phyloP scores from a whole-genome alignment of 2,888 invertebrate genomes.

The Ypsolopha sequella region DNA sequence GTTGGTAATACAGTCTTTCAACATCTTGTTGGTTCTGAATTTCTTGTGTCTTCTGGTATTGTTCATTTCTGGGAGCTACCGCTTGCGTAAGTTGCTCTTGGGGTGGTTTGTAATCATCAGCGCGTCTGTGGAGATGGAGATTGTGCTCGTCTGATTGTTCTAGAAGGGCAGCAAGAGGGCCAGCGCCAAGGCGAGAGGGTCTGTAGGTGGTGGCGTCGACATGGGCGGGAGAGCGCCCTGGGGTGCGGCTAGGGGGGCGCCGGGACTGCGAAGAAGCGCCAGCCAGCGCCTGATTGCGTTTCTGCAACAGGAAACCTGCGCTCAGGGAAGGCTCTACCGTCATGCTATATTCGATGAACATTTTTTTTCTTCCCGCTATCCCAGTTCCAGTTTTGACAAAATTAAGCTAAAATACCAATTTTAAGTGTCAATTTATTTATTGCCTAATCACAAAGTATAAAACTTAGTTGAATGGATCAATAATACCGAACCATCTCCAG shows the following conservation, averaged over 20 bases:
- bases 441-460: too few species aligned
- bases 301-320: constrained; percentile 64
- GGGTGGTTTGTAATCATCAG: constrained; percentile 26
- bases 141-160: constrained; percentile 26
- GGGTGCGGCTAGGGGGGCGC: constrained; percentile 18
- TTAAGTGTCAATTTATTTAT: too few species aligned
- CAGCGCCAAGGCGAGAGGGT: constrained; percentile 35
- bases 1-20: not conserved
- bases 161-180: constrained; percentile 26
- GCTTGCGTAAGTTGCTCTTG: not conserved
- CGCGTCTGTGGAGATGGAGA: constrained; percentile 37
- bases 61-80: not conserved
- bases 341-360: too few species aligned
- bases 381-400: too few species aligned
- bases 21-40: not conserved
- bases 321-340: constrained; percentile 27
- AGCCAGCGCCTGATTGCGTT: constrained; percentile 57
- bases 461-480: too few species aligned
- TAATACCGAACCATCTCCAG: too few species aligned
- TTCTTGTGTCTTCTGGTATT: not conserved
- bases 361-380: too few species aligned
- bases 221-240: constrained; percentile 22
- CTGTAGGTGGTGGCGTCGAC: constrained; percentile 51
- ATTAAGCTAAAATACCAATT: too few species aligned
- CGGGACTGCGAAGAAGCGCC: constrained; percentile 12